These are phyloP conservation scores for Agrochola lychnidis DNA, from an alignment of 2,888 invertebrate species.

Conservation along the genomic window DNA sequence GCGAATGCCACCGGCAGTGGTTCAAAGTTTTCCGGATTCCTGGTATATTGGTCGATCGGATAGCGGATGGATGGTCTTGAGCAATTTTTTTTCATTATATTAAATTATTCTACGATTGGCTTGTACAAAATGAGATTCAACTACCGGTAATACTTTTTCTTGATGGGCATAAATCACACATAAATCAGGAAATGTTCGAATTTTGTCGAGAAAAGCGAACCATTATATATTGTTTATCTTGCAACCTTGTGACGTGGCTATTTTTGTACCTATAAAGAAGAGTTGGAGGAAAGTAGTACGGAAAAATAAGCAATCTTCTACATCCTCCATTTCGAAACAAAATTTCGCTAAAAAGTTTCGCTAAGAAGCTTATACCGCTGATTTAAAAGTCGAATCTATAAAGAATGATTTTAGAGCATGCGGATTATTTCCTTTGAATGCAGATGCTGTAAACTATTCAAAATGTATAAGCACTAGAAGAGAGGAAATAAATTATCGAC, in stretches of 20 bases:
- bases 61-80: too few species aligned
- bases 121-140: too few species aligned
- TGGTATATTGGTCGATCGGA: too few species aligned
- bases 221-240: background rate
- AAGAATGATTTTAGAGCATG: background rate
- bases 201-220: background rate
- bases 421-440: background rate
- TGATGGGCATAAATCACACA: background rate
- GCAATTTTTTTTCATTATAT: too few species aligned
- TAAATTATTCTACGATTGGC: too few species aligned
- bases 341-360: too few species aligned
- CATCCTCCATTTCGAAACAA: too few species aligned
- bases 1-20: too few species aligned
- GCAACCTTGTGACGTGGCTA: background rate
- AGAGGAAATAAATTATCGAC: background rate
- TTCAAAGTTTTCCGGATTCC: too few species aligned
- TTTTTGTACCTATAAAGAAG: background rate
- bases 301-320: too few species aligned
- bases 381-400: too few species aligned
- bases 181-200: background rate
- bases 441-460: background rate
- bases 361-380: too few species aligned
- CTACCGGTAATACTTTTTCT: background rate
- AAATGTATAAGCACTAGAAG: background rate
- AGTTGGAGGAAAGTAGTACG: background rate